Conservation (phyloP, 1,140 invertebrate genomes). For the Listronotus oregonensis region DNA sequence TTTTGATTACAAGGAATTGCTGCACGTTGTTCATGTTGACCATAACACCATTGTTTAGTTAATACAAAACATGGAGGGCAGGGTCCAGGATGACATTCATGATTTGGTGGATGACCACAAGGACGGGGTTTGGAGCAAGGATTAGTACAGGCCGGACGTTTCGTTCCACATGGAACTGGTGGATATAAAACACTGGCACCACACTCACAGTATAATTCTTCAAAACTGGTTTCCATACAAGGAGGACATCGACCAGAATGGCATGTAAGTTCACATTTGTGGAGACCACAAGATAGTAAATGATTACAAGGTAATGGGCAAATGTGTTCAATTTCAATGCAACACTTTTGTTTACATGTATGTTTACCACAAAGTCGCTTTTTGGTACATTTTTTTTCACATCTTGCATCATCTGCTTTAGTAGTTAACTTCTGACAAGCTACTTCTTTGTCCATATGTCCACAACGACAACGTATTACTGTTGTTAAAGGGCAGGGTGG, state of each 20-base stretch:
- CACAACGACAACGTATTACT: conserved; percentile 85
- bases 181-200: conserved; percentile 84
- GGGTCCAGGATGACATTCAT: conserved; percentile 75
- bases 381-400: conserved; percentile 88
- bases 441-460: conserved; percentile 82
- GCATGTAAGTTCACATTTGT: conserved; percentile 87
- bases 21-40: conserved; percentile 81
- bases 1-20: conserved; percentile 88
- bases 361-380: conserved; percentile 85
- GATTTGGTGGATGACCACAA: conserved; percentile 81
- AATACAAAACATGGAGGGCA: conserved; percentile 92
- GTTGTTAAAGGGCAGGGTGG: conserved; percentile 80
- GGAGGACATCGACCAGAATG: conserved; percentile 86
- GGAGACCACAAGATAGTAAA: conserved; percentile 80
- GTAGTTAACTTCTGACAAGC: conserved; percentile 74
- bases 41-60: conserved; percentile 63
- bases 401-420: conserved; percentile 74
- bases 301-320: conserved; percentile 84
- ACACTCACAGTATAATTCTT: conserved; percentile 91
- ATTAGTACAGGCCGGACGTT: conserved; percentile 75
- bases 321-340: no score
- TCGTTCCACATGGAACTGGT: conserved; percentile 89
- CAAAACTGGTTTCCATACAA: conserved; percentile 80
- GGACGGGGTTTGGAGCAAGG: conserved; percentile 77
- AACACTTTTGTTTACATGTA: conserved; percentile 86